phyloP scores from a whole-genome alignment of 2,113 vertebrate species.

The Tinamus guttatus region DNA sequence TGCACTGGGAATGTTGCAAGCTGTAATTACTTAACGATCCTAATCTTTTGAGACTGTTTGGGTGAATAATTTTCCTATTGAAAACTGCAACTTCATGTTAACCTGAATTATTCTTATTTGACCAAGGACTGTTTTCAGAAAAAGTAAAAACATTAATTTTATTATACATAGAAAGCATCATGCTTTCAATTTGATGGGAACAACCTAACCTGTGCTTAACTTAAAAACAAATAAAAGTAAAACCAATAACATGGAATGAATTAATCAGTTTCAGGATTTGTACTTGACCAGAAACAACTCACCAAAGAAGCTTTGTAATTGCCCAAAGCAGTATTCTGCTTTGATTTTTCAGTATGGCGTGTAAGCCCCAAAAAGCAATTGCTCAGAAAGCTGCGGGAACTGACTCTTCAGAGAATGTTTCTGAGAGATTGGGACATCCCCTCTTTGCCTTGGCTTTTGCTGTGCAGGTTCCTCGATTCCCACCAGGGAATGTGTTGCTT shows the following conservation, averaged over 20 bases:
- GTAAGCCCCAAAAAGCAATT: neutral
- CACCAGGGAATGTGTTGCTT: neutral
- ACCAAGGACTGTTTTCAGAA: neutral
- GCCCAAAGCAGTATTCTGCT: neutral
- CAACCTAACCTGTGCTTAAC: neutral
- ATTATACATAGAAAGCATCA: conserved; percentile 3
- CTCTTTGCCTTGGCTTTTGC: neutral
- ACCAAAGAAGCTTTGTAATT: neutral
- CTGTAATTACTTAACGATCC: conserved; percentile 16
- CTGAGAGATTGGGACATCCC: neutral
- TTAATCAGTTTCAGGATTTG: neutral
- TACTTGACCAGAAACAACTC: neutral
- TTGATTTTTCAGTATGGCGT: neutral
- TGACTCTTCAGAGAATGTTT: neutral
- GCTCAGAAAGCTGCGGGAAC: neutral
- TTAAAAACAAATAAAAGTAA: neutral
- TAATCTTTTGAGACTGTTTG: neutral
- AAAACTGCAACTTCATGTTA: neutral
- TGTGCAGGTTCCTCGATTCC: neutral
- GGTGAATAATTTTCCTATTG: conserved; percentile 34
- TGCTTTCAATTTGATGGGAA: neutral
- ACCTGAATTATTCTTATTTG: neutral
- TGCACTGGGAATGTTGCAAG: neutral
- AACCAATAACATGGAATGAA: neutral
- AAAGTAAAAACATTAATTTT: neutral